Percentiles rank a stretch among this genome's conserved stretches.
Evolutionary conservation across 2,888 invertebrate species (phyloP).

Genomic region (Tachina grossa): DNA sequence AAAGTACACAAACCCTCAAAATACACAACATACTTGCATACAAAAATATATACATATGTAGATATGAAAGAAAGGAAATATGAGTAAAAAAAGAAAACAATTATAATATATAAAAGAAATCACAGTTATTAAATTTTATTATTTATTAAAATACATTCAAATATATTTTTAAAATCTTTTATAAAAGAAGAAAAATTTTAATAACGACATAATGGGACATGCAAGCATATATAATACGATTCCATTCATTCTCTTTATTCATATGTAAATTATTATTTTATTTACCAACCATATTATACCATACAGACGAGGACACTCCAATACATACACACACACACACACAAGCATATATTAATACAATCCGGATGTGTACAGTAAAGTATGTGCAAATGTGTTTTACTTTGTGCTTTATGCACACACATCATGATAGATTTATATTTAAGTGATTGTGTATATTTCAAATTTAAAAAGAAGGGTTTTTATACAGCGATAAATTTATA

Average conservation of each 20-base stretch:
- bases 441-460: neutral
- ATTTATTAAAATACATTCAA: neutral
- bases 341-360: neutral
- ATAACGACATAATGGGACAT: slow-evolving; percentile 9
- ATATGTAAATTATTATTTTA: slow-evolving; percentile 36
- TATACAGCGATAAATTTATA: neutral
- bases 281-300: neutral
- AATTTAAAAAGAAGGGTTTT: neutral
- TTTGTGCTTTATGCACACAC: slow-evolving; percentile 15
- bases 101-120: neutral
- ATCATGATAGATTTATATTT: slow-evolving; percentile 43
- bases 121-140: neutral
- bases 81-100: neutral
- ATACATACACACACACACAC: neutral
- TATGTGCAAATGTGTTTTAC: slow-evolving; percentile 36
- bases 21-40: too few relatives aligned
- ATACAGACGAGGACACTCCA: neutral
- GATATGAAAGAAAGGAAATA: neutral
- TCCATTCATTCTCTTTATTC: slow-evolving; percentile 16
- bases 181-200: neutral
- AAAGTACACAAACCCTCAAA: too few relatives aligned
- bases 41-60: neutral
- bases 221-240: neutral
- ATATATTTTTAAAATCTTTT: neutral
- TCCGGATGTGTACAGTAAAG: neutral